Evolutionary conservation across 2,113 vertebrate species (phyloP), one percentile per base, ranked within the genome.

Genomic region (Hyaena hyaena): DNA sequence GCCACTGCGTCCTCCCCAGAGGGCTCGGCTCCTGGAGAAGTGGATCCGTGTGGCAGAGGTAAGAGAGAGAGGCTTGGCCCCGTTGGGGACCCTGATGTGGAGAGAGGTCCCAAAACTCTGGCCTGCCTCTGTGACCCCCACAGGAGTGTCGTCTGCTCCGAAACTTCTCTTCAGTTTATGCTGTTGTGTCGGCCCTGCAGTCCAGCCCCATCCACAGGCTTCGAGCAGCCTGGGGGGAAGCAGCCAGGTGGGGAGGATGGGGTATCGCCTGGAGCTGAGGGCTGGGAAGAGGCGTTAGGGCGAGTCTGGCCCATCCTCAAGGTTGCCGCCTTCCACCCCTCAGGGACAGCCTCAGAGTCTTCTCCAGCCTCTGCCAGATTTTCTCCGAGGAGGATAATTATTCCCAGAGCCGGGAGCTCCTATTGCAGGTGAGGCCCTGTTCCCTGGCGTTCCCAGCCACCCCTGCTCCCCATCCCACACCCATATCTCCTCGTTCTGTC

Each of bases 31-130:
- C 31, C 98, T 99, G 98, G 99, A 99, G 98, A 99, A 99, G 90
- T 99, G 99, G 99, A 99, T 99, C 98, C 99, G 98, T 0, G 99
- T 99, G 93, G 99, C 99, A 0, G 99, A 99, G 99, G 99, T 99
- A 53, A 98, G 97, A 26, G 35, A 26, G 35, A 26, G 33, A 10
- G 10, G 16, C 15, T 10, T 4, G 7, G 43, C 1, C 24, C 24
- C 21, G 15, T 15, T 26, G 43, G 94, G 35, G 31, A 11, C 58
- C 7, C 9, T 4, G 50, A 43, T 53, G 15, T 23, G 97, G 98
- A 98, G 98, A 99, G 81, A 98, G 98, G 98, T 98, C 99, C 98
- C 97, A 94, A 9, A 98, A 98, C 85, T 58, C 35, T 0, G 31
- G 55, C 53, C 48, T 69, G 33, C 31, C 68, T 65, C 43, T 55